Evolutionary conservation across 2,113 vertebrate species (phyloP), one percentile per base, ranked within the genome.

Genomic region (Dascyllus trimaculatus): DNA sequence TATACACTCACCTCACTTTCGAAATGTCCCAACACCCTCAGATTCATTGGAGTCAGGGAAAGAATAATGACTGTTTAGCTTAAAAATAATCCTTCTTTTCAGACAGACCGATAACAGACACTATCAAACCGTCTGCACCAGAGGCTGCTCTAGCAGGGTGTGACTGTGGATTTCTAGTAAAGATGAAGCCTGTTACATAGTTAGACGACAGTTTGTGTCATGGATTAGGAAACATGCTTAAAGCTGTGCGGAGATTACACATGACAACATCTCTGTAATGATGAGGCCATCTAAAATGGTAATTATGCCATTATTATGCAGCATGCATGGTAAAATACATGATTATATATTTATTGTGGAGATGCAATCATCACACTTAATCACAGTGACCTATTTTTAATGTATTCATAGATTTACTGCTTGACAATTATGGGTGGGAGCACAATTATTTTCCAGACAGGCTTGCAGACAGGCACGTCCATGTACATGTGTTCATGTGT

Each of bases 371-470:
- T 56, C 62, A 60, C 59, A 19, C 24, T 71, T 54, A 71, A 84
- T 87, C 52, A 80, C 45, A 58, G 24, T 78, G 40, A 71, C 70
- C 56, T 58, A 19, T 71, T 79, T 82, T 29, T 79, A 75, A 88
- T 82, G 26, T 80, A 82, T 85, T 84, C 86, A 81, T 73, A 64
- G 24, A 81, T 82, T 64, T 80, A 69, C 46, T 69, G 38, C 57
- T 68, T 26, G 38, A 38, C 54, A 60, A 73, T 84, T 82, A 86
- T 78, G 3, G 1, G 10, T 46, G 40, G 40, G 25, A 61, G 76
- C 59, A 40, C 57, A 81, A 72, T 87, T 89, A 66, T 73, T 76
- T 51, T 61, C 18, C 35, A 15, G 71, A 29, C 60, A n/a, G 45
- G 32, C 38, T 0, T 53, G 54, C 19, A 15, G 71, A 29, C 60